Conservation (phyloP, 2,888 invertebrate genomes). For the Scelioninae gen. 2 region DNA sequence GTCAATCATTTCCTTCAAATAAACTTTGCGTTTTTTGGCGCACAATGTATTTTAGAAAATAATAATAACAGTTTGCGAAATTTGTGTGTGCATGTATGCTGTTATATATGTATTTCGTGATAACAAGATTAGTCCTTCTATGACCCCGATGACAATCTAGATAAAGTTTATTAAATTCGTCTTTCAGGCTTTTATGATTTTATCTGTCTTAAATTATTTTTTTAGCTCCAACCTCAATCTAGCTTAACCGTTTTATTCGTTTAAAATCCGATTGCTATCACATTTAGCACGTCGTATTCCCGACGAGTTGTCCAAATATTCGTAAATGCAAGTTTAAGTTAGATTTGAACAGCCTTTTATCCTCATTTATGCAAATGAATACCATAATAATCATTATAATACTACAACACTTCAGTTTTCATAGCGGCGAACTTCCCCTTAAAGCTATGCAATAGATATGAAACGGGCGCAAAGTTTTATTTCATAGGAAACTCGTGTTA, state of each 20-base stretch:
- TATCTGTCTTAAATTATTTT: neutral
- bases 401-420: slow-evolving; percentile 33
- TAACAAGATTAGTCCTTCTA: too few species aligned
- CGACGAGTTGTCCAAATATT: slow-evolving; percentile 26
- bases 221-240: neutral
- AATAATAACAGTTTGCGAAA: too few species aligned
- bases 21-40: too few species aligned
- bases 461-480: slow-evolving; percentile 41
- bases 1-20: too few species aligned
- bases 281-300: slow-evolving; percentile 11
- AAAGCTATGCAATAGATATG: slow-evolving; percentile 29
- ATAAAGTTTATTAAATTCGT: neutral
- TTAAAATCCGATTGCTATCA: slow-evolving; percentile 3
- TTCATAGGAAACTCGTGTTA: slow-evolving; percentile 33
- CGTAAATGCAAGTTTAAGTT: slow-evolving; percentile 18
- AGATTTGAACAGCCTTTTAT: slow-evolving; percentile 38
- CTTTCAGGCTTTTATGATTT: neutral
- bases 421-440: slow-evolving; percentile 22
- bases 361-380: slow-evolving; percentile 42
- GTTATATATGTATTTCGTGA: too few species aligned
- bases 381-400: slow-evolving; percentile 47
- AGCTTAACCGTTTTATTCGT: neutral
- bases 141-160: too few species aligned
- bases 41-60: too few species aligned
- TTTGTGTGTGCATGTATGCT: too few species aligned